Evolutionary conservation across 2,888 invertebrate genomes (phyloP).

Genomic region (Acronicta aceris): DNA sequence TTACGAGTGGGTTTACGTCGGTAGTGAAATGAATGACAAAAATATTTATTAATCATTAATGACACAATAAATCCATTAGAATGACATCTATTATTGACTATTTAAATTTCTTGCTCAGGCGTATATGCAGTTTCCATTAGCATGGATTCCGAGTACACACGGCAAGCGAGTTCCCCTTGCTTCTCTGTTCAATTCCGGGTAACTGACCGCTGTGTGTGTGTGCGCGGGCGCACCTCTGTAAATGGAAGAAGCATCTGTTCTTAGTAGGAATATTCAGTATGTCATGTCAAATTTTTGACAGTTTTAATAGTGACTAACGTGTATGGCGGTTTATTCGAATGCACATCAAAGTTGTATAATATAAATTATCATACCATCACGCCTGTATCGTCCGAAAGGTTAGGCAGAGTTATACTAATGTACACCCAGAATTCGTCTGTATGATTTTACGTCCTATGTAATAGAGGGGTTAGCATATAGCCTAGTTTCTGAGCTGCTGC

Average conservation of each 20-base stretch:
- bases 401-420: too few species aligned
- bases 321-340: background rate
- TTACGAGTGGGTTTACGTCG: too few species aligned
- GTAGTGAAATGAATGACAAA: too few species aligned
- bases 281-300: background rate
- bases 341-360: background rate
- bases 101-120: background rate
- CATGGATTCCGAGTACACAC: slow-evolving; percentile 22
- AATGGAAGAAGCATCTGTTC: background rate
- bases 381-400: too few species aligned
- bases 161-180: slow-evolving; percentile 3
- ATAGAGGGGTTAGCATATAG: too few species aligned
- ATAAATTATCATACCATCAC: too few species aligned
- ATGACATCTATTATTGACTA: background rate
- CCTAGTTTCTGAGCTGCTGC: too few species aligned
- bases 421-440: too few species aligned
- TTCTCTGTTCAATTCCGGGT: slow-evolving; percentile 29
- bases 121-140: slow-evolving; percentile 4
- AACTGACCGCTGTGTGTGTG: slow-evolving; percentile 1
- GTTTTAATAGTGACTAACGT: background rate
- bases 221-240: background rate
- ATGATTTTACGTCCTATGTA: too few species aligned
- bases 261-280: background rate
- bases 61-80: background rate
- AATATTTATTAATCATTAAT: slow-evolving; percentile 12